Evolutionary conservation across 2,113 vertebrate genomes (phyloP).

Genomic region (Dolichotis patagonum): DNA sequence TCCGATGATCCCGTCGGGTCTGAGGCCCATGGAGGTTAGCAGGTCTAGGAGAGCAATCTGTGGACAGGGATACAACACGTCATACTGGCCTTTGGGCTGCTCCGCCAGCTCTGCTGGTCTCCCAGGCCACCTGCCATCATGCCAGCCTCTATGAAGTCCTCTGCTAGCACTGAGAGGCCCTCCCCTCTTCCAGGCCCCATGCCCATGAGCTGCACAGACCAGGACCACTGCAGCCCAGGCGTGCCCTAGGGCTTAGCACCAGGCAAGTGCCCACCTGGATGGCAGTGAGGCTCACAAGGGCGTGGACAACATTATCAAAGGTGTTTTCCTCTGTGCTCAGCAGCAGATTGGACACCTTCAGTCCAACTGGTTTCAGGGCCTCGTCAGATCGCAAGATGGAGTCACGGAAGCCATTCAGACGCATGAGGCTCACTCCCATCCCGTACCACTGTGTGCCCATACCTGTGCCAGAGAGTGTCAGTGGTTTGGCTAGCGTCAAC

Average conservation of each 20-base stretch:
- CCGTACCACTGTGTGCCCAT: constrained; percentile 98
- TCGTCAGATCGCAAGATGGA: constrained; percentile 93
- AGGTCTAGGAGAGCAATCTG: constrained; percentile 97
- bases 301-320: constrained; percentile 93
- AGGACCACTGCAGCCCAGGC: fast-evolving
- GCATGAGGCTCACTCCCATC: constrained; percentile 95
- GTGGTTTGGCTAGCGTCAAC: background rate
- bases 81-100: background rate
- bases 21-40: constrained; percentile 91
- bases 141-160: background rate
- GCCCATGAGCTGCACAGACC: no score
- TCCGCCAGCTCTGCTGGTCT: no score
- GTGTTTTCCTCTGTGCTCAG: constrained; percentile 89
- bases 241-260: no score
- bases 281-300: constrained; percentile 95
- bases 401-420: constrained; percentile 89
- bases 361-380: constrained; percentile 89
- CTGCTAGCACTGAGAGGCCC: background rate
- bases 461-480: constrained; percentile 83
- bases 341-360: constrained; percentile 92
- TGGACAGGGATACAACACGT: fast-evolving
- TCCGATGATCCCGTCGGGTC: constrained; percentile 94
- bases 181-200: background rate
- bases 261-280: constrained; percentile 91
- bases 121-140: background rate